Conservation (phyloP, 2,797 vertebrate species). For the Garrulus glandarius region DNA sequence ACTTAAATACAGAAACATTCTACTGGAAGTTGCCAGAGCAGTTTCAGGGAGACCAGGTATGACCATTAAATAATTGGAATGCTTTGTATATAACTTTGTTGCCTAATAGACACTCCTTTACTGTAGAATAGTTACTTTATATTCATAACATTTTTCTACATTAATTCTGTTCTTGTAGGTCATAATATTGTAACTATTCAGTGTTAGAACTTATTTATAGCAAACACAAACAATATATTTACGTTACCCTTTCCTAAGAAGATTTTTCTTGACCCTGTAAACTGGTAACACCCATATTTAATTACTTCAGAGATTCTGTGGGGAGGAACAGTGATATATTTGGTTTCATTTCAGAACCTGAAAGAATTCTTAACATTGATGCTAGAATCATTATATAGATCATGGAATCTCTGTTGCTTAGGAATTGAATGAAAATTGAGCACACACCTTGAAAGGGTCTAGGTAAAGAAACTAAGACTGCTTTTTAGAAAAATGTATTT, state of each 20-base stretch:
- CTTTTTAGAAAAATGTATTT: not conserved
- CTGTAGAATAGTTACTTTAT: not conserved
- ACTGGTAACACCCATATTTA: not conserved
- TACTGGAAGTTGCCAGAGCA: constrained; percentile 88
- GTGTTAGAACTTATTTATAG: not conserved
- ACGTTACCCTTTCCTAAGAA: not conserved
- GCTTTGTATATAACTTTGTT: not conserved
- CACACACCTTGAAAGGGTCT: not conserved
- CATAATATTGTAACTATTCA: not conserved
- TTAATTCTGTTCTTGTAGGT: not conserved
- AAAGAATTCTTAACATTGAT: not conserved
- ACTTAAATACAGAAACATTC: constrained; percentile 75
- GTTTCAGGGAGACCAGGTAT: constrained; percentile 87
- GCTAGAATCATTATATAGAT: not conserved
- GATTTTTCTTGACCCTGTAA: not conserved
- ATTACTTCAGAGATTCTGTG: not conserved
- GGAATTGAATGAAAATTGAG: not conserved
- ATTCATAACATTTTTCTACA: not conserved
- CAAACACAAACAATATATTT: not conserved
- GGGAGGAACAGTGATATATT: fast-evolving
- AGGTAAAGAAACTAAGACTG: not conserved
- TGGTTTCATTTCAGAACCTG: not conserved
- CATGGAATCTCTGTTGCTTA: not conserved
- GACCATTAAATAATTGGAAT: not conserved
- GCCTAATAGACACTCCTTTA: not conserved